These are phyloP conservation scores for Scyliorhinus canicula DNA, from an alignment of 2,797 vertebrate genomes.

Conservation along the genomic window DNA sequence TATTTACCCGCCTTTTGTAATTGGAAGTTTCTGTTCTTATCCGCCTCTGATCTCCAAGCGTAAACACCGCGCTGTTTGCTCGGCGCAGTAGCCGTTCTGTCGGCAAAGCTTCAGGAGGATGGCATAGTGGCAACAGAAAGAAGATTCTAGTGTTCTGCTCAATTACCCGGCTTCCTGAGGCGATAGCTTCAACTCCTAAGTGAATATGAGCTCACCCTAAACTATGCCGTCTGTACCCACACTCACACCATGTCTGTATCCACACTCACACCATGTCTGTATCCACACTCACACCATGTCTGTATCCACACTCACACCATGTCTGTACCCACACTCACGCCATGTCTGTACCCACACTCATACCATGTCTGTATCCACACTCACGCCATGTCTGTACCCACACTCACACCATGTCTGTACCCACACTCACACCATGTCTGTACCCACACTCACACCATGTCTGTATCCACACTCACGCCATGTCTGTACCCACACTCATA, in stretches of 20 bases:
- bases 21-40: constrained; percentile 1
- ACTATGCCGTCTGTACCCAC: background rate
- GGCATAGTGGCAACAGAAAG: background rate
- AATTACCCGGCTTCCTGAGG: background rate
- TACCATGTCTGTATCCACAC: too few relatives aligned
- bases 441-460: too few relatives aligned
- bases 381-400: too few relatives aligned
- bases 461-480: too few relatives aligned
- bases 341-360: too few relatives aligned
- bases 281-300: too few relatives aligned
- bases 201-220: background rate
- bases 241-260: background rate
- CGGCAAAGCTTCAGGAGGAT: background rate
- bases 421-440: too few relatives aligned
- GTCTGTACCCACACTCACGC: too few relatives aligned
- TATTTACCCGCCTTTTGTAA: constrained; percentile 4
- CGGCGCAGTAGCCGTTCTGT: background rate
- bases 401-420: too few relatives aligned
- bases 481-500: too few relatives aligned
- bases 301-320: too few relatives aligned
- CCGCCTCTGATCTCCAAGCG: background rate
- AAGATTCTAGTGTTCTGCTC: background rate
- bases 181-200: background rate
- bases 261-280: too few relatives aligned
- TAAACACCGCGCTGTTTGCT: background rate